Evolutionary conservation across 2,797 vertebrate genomes (phyloP).

Genomic region (Spinus pinus): DNA sequence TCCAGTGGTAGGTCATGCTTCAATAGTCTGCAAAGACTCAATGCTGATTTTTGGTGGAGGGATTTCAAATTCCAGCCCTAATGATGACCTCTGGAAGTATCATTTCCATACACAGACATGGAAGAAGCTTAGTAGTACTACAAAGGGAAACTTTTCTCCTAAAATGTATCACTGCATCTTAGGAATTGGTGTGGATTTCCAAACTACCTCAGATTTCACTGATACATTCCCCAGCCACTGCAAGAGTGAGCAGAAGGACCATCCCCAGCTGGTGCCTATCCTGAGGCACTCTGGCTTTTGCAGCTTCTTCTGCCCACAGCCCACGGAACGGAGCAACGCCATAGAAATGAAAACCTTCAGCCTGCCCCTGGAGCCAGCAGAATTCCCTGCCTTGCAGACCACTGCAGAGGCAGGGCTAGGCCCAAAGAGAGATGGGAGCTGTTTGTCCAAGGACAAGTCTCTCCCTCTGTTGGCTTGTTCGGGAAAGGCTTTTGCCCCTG

Average conservation of each 20-base stretch:
- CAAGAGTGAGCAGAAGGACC: slow-evolving; percentile 37
- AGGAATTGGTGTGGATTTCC: slow-evolving; percentile 78
- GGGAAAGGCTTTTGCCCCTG: background rate
- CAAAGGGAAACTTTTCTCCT: slow-evolving; percentile 65
- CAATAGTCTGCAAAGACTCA: slow-evolving; percentile 77
- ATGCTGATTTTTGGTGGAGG: slow-evolving; percentile 88
- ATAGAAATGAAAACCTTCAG: slow-evolving; percentile 85
- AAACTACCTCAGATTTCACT: background rate
- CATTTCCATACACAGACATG: slow-evolving; percentile 76
- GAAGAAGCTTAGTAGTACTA: slow-evolving; percentile 71
- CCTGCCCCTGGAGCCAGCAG: background rate
- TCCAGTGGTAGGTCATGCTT: slow-evolving; percentile 82
- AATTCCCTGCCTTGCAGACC: background rate
- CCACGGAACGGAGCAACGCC: background rate
- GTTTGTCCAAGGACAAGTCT: background rate
- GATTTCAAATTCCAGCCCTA: slow-evolving; percentile 60
- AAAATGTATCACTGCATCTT: slow-evolving; percentile 82
- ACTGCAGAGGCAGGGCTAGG: background rate
- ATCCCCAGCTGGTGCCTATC: slow-evolving; percentile 56
- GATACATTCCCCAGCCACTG: background rate
- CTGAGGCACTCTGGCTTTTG: background rate
- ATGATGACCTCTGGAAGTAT: slow-evolving; percentile 80
- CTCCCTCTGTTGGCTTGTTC: background rate
- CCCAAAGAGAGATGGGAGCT: background rate
- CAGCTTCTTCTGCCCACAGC: background rate